Conservation (phyloP, 1,140 invertebrate species). For the Tetramorium simillimum region DNA sequence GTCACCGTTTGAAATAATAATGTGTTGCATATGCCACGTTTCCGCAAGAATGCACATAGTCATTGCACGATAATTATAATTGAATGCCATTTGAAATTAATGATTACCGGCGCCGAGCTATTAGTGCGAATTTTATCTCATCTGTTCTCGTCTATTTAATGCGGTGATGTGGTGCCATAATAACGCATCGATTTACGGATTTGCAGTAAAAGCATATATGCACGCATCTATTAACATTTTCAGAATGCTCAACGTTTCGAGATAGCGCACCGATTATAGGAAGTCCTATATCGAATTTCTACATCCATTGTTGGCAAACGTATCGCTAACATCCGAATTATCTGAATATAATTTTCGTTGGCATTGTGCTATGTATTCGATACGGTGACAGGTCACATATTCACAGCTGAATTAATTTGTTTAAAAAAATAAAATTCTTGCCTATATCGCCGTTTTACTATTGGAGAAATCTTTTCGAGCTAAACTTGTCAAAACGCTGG, state of each 20-base stretch:
- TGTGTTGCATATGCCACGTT: neutral
- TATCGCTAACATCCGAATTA: constrained; percentile 44
- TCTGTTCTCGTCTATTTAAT: neutral
- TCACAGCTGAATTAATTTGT: neutral
- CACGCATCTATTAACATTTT: constrained; percentile 37
- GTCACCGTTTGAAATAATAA: neutral
- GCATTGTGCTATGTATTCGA: neutral
- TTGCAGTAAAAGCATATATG: constrained; percentile 18
- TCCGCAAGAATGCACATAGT: neutral
- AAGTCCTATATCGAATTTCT: constrained; percentile 22
- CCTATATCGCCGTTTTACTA: neutral
- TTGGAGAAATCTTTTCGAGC: neutral
- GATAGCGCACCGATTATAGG: constrained; percentile 11
- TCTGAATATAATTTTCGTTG: constrained; percentile 18
- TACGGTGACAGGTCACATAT: neutral
- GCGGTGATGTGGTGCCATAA: neutral
- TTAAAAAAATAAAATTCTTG: neutral
- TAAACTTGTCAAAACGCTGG: neutral
- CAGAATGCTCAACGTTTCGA: constrained; percentile 42
- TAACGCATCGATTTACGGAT: constrained; percentile 42
- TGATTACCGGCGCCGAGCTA: constrained; percentile 6
- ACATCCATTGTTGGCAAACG: neutral
- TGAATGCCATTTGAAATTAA: constrained; percentile 13
- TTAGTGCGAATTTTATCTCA: constrained; percentile 44
- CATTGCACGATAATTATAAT: constrained; percentile 20